Conservation (phyloP, 1,140 invertebrate species). For the Drosophila bocki region DNA sequence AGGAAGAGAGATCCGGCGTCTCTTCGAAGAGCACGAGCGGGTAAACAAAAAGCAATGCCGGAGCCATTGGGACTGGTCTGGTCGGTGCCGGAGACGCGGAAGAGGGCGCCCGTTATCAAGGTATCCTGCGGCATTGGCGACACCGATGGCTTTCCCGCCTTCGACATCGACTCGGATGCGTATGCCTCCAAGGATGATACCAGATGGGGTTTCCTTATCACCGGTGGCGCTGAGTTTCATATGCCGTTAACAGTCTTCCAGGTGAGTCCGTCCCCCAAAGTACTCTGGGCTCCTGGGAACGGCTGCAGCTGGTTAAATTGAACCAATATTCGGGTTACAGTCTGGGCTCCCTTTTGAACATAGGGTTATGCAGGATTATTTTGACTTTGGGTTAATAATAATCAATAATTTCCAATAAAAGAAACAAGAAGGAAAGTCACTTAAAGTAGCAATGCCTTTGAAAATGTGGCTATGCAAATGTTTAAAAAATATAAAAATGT, state of each 20-base stretch:
- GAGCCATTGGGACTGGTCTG: constrained; percentile 61
- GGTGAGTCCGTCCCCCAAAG: constrained; percentile 86
- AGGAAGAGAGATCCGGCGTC: constrained; percentile 33
- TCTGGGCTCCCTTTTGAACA: not conserved
- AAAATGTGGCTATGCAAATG: too few relatives aligned
- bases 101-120: constrained; percentile 77
- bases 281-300: constrained; percentile 1
- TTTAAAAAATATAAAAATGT: not conserved
- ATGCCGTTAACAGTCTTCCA: constrained; percentile 92
- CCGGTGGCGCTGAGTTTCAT: constrained; percentile 92
- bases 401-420: not conserved
- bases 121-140: constrained; percentile 83
- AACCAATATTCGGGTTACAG: constrained; percentile 4
- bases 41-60: constrained; percentile 57
- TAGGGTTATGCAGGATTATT: not conserved
- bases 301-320: not conserved
- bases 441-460: too few relatives aligned
- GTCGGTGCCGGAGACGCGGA: constrained; percentile 70
- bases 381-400: not conserved
- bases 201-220: constrained; percentile 93
- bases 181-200: constrained; percentile 77
- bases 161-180: constrained; percentile 78
- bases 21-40: constrained; percentile 22
- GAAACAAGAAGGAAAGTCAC: too few relatives aligned
- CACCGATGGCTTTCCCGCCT: constrained; percentile 81